phyloP scores from a whole-genome alignment of 1,140 invertebrate genomes.

The Euwallacea similis region DNA sequence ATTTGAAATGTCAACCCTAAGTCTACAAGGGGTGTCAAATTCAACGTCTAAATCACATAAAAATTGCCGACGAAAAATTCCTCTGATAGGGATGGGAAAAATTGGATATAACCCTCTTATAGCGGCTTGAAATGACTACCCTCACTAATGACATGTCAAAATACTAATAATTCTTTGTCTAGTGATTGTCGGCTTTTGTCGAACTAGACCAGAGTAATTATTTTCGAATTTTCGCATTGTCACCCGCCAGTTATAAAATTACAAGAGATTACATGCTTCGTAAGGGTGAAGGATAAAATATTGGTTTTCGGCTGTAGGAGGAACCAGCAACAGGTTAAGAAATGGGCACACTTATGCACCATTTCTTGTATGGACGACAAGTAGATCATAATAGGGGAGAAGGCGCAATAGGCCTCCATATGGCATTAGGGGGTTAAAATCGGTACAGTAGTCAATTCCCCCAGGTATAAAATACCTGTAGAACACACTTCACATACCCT shows the following conservation, averaged over 20 bases:
- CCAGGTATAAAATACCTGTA: too few species aligned
- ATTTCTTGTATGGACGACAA: too few species aligned
- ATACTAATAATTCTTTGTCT: conserved; percentile 28
- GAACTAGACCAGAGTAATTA: conserved; percentile 28
- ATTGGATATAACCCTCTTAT: background rate
- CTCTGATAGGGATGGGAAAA: background rate
- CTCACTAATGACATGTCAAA: conserved; percentile 33
- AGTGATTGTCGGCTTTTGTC: conserved; percentile 22
- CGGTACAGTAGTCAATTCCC: too few species aligned
- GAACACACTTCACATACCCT: too few species aligned
- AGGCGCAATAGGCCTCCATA: too few species aligned
- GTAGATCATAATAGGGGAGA: too few species aligned
- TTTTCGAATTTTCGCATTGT: conserved; percentile 36
- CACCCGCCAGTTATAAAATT: conserved; percentile 24
- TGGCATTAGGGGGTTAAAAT: too few species aligned
- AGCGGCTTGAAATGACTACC: conserved; percentile 25
- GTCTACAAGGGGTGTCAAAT: background rate
- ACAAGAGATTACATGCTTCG: conserved; percentile 12
- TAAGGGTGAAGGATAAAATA: background rate
- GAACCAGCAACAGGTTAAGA: too few species aligned
- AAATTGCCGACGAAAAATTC: background rate
- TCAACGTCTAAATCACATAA: background rate
- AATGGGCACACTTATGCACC: too few species aligned
- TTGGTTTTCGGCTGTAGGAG: background rate
- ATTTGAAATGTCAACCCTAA: background rate